Evolutionary conservation across 2,797 vertebrate species (phyloP), one percentile per base, ranked within the genome.

Genomic region (Lophius americanus): DNA sequence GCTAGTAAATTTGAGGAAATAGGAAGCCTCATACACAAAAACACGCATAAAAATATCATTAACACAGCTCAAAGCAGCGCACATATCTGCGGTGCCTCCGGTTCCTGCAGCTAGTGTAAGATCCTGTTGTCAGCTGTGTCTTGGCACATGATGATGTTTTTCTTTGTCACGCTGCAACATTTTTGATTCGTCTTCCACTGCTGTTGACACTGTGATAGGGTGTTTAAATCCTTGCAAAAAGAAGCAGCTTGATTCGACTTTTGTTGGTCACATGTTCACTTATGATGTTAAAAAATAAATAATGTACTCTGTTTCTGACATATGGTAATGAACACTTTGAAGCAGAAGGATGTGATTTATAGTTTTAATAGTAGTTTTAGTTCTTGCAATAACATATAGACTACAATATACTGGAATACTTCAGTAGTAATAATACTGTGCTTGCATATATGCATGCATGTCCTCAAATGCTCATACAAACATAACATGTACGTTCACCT

Each of bases 51-150:
- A 68, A 51, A 60, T 43, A 58, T 2, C 48, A 36, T 4, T 41
- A 56, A 68, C 61, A 60, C 52, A 51, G 46, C 44, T 63, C 41
- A 50, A n/a, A 72, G 51, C 35, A 65, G 48, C 57, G 51, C 51
- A 55, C 37, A 65, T 37, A 64, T 72, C 46, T 23, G 23, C 23
- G 23, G 23, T 23, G 23, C 23, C 60, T 71, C 44, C 50, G 62
- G 67, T 56, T 68, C 51, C 32, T 64, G 47, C 51, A 68, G 76
- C 0, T 0, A 58, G 48, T 73, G 80, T 69, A 67, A 74, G 60
- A 70, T 71, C 38, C 46, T 69, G 78, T 88, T 76, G 70, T 82
- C 76, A 70, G 64, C 70, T 73, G 66, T 76, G 60, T 75, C 68
- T 66, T 75, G 61, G 79, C 83, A 81, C 75, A 67, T 77, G 49